These are phyloP conservation scores for Punctoribates punctum DNA, from an alignment of 2,888 invertebrate genomes.

Conservation along the genomic window DNA sequence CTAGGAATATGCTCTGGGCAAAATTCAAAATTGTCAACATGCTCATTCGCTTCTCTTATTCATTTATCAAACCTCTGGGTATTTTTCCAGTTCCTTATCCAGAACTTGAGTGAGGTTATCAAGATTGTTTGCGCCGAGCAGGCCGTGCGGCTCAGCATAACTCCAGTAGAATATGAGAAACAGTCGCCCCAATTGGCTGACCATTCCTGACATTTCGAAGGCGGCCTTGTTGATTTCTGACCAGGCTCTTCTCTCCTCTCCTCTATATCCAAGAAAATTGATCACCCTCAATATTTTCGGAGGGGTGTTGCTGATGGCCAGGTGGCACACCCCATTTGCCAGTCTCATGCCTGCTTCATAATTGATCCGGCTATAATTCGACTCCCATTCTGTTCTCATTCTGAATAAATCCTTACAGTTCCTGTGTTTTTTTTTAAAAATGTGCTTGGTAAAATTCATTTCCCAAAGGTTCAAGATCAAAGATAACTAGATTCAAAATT, in stretches of 20 bases:
- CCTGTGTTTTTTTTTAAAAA: not conserved
- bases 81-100: not conserved
- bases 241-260: not conserved
- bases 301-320: not conserved
- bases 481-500: no score
- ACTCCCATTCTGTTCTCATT: not conserved
- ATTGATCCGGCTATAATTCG: no score
- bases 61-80: slow-evolving; percentile 2
- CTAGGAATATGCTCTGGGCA: no score
- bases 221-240: not conserved
- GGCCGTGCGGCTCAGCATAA: not conserved
- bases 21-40: no score
- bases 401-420: not conserved
- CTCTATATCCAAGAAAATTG: slow-evolving; percentile 21
- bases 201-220: not conserved
- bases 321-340: not conserved
- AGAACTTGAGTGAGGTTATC: no score
- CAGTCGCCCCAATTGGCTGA: not conserved
- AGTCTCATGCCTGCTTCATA: not conserved
- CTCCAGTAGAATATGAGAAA: not conserved
- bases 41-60: no score
- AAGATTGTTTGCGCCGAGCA: no score
- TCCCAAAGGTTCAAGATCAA: not conserved
- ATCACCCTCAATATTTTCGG: slow-evolving; percentile 1
- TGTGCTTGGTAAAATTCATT: not conserved